Evolutionary conservation across 2,797 vertebrate species (phyloP).

Genomic region (Acanthopagrus latus): DNA sequence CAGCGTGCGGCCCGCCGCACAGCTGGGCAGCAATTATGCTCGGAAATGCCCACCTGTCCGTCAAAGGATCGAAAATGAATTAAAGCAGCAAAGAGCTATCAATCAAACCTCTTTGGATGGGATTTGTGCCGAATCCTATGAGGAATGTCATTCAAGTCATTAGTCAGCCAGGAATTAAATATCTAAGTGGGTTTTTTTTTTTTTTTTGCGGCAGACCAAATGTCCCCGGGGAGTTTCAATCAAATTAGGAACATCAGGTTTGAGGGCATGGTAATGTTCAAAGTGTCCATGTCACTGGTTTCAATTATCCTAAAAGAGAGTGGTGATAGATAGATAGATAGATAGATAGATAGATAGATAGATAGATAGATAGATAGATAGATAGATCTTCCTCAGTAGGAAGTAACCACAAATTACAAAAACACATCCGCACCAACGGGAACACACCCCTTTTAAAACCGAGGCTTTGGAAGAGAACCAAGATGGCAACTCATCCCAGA

Average conservation of each 20-base stretch:
- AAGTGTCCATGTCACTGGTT: slow-evolving; percentile 11
- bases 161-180: slow-evolving; percentile 54
- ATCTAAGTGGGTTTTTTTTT: slow-evolving; percentile 42
- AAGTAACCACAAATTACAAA: slow-evolving; percentile 26
- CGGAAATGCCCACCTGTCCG: slow-evolving; percentile 15
- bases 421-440: not conserved
- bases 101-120: slow-evolving; percentile 32
- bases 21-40: slow-evolving; percentile 22
- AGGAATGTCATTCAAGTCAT: slow-evolving; percentile 43
- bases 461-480: slow-evolving; percentile 19
- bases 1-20: slow-evolving; percentile 14
- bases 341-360: slow-evolving; percentile 19
- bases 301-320: slow-evolving; percentile 19
- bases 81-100: slow-evolving; percentile 27
- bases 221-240: slow-evolving; percentile 43
- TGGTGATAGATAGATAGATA: slow-evolving; percentile 9
- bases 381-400: not conserved
- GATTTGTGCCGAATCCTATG: slow-evolving; percentile 16
- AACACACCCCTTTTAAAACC: slow-evolving; percentile 28
- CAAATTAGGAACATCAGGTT: slow-evolving; percentile 49
- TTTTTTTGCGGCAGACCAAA: slow-evolving; percentile 43
- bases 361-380: slow-evolving; percentile 19
- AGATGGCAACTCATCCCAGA: slow-evolving; percentile 51
- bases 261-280: slow-evolving; percentile 37
- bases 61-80: slow-evolving; percentile 35